Evolutionary conservation across 2,888 invertebrate species (phyloP), one percentile per base, ranked within the genome.

Genomic region (Melinopterus prodromus): DNA sequence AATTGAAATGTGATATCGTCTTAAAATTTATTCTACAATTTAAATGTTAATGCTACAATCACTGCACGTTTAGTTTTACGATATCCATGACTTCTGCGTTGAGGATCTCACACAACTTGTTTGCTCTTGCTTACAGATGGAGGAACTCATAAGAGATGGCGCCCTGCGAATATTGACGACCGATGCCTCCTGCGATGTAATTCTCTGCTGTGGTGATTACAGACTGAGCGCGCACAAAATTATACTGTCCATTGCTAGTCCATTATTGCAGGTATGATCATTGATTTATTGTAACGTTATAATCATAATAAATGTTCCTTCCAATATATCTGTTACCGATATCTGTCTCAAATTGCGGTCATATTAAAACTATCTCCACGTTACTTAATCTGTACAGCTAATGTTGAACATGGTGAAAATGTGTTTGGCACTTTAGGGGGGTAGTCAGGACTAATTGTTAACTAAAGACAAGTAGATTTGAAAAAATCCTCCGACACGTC

Each of bases 211-310:
- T 85, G 90, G 92, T 71, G 93, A 92, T 16, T 91, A 91, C 69
- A 90, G 91, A 79, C 91, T 94, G 85, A 91, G 91, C 85, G 94
- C 94, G 0, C 94, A 94, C 86, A 92, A 93, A 76, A 90, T 93
- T 3, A 93, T 94, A 12, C 90, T 94, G 7, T 94, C 94, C 0
- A 93, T 93, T 81, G 94, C 92, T 84, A 94, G 94, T 89, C 91
- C 91, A 79, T 92, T 93, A 85, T 90, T 94, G 16, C 92, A 92
- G 90, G 94, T 94, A 89, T 26, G 26, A 26, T 26, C 3, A 26
- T 26, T 26, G 1, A 26, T 26, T 26, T 26, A 26, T 26, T 26
- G 26, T 26, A 26, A 26, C 26, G 26, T 26, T 26, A 26, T 26
- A 3, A 26, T 26, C 3, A 26, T 26, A 3, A 26, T 26, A 3